phyloP scores from a whole-genome alignment of 1,140 invertebrate genomes.

The Rhopalosiphum maidis region DNA sequence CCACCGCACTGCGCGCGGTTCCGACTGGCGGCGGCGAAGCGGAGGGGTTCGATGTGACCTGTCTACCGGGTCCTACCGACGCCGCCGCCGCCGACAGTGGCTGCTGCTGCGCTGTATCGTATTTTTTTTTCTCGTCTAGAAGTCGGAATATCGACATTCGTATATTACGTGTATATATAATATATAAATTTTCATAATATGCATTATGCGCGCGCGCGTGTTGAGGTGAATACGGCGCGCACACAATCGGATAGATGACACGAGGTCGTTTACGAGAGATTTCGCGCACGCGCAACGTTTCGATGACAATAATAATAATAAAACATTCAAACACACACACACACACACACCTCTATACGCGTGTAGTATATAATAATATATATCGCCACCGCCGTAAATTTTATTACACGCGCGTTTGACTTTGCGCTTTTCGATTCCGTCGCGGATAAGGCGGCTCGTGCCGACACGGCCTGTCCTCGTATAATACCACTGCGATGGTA shows the following conservation, averaged over 20 bases:
- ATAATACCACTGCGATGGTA: too few species aligned
- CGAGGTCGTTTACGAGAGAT: conserved; percentile 3
- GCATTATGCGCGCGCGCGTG: neutral
- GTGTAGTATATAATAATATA: neutral
- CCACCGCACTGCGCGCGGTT: neutral
- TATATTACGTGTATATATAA: neutral
- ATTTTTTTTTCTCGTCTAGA: neutral
- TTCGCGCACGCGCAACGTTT: neutral
- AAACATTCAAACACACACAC: neutral
- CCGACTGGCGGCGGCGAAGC: neutral
- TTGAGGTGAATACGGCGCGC: neutral
- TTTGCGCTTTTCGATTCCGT: neutral
- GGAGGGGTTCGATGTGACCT: conserved; percentile 30
- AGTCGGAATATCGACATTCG: neutral
- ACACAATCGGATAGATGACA: neutral
- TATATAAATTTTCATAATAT: neutral
- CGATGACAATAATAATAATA: neutral
- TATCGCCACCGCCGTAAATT: neutral
- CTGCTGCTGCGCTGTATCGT: neutral
- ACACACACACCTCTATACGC: neutral
- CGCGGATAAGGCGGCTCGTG: neutral
- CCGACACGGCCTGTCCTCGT: too few species aligned
- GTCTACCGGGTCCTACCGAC: neutral
- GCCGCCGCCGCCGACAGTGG: neutral
- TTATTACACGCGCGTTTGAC: conserved; percentile 7